Base-by-base conservation (phyloP, 2,113 vertebrate genomes). In the Mustelus asterias region DNA sequence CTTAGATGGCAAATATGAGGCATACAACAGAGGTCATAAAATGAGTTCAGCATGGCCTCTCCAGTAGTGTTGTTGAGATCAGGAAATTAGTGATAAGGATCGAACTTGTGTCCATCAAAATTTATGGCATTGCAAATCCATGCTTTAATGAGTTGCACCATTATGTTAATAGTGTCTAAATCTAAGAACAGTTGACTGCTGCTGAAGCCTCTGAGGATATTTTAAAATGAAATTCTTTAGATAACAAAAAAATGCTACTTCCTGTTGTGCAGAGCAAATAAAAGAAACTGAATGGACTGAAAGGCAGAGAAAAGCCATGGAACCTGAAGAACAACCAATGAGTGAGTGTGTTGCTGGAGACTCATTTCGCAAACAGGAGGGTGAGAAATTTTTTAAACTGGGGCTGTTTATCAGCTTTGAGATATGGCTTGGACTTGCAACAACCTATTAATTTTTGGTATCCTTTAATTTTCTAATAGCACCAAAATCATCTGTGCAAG, bases 231-330 rank as follows among this genome's bases (percentile, higher is more conserved):
- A 78, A 78, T 48, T 14, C 29, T 60, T 90, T n/a, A 63, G 37
- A 22, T 11, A 72, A 72, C 37, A 48, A 22, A 70, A 95, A 94
- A 48, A 72, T 72, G 41, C 26, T 72, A 54, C 48, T 95, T 94
- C 26, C 24, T 95, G 41, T 95, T 72, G 41, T 48, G 44, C 41
- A 95, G 94, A 72, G 67, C 72, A 95, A 48, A 54, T 72, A 54
- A 48, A 95, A 95, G 94, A 95, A 95, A 72, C 67, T 48, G 69
- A 72, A 70, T 95, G 37, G 65, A 48, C 93, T 95, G 93, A 70
- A 95, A 44, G 26, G 94, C 94, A 72, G 44, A 26, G 24, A 44
- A 72, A 72, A 26, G 67, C 72, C 6, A 33, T 72, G 11, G 69
- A 95, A 72, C 94, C 94, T 44, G 94, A 70, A 95, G 24, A 95